Base-by-base conservation (phyloP, 2,888 invertebrate genomes). In the Hirtodrosophila trivittata region DNA sequence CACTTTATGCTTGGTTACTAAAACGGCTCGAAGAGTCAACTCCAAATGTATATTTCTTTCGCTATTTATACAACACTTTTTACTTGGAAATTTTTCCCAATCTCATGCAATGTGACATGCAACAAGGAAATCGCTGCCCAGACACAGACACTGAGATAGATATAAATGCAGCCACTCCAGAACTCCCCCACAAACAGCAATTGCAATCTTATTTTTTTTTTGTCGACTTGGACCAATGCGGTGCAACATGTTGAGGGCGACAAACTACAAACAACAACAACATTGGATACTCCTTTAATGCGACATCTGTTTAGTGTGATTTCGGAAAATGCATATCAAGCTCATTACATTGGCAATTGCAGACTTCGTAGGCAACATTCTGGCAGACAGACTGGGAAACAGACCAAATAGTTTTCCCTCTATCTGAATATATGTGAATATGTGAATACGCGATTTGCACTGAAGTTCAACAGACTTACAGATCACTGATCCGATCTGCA, bases 271-370 rank as follows among this genome's bases (percentile, higher is more conserved):
- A 30, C 60, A 45, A 39, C 54, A 39, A 39, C 50, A 10, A 33
- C 64, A 60, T 47, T 38, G 57, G 37, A 45, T 63, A 58, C 66
- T 65, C 59, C 55, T 55, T 58, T 63, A 42, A 62, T 68, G 66
- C 62, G 76, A 80, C 78, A 80, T 77, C 75, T 80, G 78, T 74
- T 77, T 75, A 57, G 76, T 63, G 64, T 46, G 77, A 72, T 80
- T 72, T 77, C 45, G 66, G 71, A 81, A 81, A 75, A 69, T 78
- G 80, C 84, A 77, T 84, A 82, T 82, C 84, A 73, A 70, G 75
- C 82, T 78, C 78, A 84, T 82, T 81, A 77, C 84, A 81, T 77
- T 81, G 84, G 52, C 77, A 83, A 82, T 81, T 77, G 77, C 78
- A 65, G 75, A 60, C 77, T 41, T 21, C 59, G 32, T 32, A 49